Percentiles rank a stretch among this genome's conserved stretches.
These are phyloP conservation scores for Notoglanidium macrostoma DNA, from an alignment of 2,797 vertebrate species.

Conservation along the genomic window DNA sequence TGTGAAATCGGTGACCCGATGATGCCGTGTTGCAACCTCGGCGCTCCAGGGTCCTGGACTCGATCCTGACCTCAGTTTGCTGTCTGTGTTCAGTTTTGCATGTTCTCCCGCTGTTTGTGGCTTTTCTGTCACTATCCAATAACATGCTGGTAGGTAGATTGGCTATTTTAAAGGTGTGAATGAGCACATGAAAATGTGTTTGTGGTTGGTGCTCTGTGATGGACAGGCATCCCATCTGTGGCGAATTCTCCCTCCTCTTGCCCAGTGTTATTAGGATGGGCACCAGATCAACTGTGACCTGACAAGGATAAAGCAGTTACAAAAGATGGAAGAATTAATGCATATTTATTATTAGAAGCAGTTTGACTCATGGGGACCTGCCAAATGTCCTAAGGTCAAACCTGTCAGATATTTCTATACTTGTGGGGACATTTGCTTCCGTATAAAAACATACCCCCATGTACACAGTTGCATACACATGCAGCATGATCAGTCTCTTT, in stretches of 20 bases:
- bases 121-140: neutral
- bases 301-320: neutral
- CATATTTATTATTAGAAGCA: neutral
- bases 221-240: neutral
- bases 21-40: neutral
- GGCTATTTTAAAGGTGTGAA: neutral
- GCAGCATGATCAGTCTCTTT: neutral
- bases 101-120: neutral
- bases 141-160: neutral
- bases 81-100: neutral
- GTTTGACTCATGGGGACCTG: neutral
- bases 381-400: constrained; percentile 6
- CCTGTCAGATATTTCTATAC: neutral
- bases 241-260: neutral
- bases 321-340: neutral
- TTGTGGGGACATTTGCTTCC: neutral
- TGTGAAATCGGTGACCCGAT: neutral
- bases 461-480: neutral
- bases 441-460: neutral
- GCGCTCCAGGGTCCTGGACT: neutral
- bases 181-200: neutral
- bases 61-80: neutral
- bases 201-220: neutral
- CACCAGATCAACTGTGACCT: neutral
- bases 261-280: neutral